Evolutionary conservation across 2,113 vertebrate genomes (phyloP).

Genomic region (Crocuta crocuta): DNA sequence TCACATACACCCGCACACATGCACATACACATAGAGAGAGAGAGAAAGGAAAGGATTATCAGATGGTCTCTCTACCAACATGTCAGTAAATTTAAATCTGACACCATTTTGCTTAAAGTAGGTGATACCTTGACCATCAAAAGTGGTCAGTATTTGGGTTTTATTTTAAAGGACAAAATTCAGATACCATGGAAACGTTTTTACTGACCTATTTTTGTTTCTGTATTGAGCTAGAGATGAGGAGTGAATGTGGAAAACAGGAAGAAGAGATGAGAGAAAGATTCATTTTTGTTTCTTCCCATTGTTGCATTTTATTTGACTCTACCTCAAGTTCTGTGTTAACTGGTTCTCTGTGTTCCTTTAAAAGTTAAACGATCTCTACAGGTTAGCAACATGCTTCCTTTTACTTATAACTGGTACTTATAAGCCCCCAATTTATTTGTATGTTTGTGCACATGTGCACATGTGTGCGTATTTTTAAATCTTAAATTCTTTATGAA

Average conservation of each 20-base stretch:
- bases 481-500: neutral
- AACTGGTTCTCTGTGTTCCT: neutral
- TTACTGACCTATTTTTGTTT: constrained; percentile 62
- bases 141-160: neutral
- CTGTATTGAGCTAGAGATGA: neutral
- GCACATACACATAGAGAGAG: neutral
- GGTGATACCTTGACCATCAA: neutral
- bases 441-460: neutral
- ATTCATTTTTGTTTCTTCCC: neutral
- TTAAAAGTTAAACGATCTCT: neutral
- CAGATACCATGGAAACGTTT: constrained; percentile 44
- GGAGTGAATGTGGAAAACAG: constrained; percentile 27
- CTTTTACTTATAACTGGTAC: neutral
- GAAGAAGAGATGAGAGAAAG: neutral
- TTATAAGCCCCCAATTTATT: neutral
- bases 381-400: neutral
- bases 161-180: constrained; percentile 49
- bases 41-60: neutral
- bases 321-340: neutral
- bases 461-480: neutral
- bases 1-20: neutral
- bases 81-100: neutral
- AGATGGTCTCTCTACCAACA: neutral
- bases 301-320: neutral
- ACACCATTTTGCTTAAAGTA: neutral